Base-by-base conservation (phyloP, 2,113 vertebrate genomes). In the Ptilorrhoa leucosticta region DNA sequence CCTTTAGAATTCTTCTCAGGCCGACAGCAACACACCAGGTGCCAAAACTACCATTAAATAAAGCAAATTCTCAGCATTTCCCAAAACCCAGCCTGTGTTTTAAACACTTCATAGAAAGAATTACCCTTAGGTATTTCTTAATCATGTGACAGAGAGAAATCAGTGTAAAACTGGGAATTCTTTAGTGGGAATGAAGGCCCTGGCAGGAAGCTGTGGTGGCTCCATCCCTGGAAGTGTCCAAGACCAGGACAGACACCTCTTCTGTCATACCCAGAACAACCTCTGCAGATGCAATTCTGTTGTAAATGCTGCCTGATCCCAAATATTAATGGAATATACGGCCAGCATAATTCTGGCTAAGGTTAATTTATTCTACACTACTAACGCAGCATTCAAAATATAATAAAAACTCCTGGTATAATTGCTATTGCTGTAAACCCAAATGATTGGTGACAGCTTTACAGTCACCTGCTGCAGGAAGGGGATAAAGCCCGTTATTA, bases 401-500 rank as follows among this genome's bases (percentile, higher is more conserved):
- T 15, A 90, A 83, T 85, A 24, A 61, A 94, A 65, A 9, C 28
- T 66, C 69, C 71, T 4, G 23, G 19, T 31, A 39, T 77, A 94
- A 95, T 88, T 89, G 37, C 69, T 57, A 7, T 26, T 77, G 73
- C 79, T 65, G 35, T 73, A 92, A 89, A 77, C 24, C 28, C 76
- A 86, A 90, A 83, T 56, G 58, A 72, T n/a, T 86, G 64, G 77
- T 95, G 91, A 86, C 80, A 94, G 63, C 40, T 94, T 95, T 88
- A 92, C 17, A 85, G 70, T 69, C 47, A 79, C 30, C 86, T 80
- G 31, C 66, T 79, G 61, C 44, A 89, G 71, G 89, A 72, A 69
- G 75, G 69, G 22, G 70, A 78, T 66, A 56, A 5, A 85, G 61
- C 37, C 69, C 24, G 3, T 87, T 84, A 85, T 91, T 78, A 89